These are phyloP conservation scores for Epiblema foenella DNA, from an alignment of 2,888 invertebrate species.

Conservation along the genomic window DNA sequence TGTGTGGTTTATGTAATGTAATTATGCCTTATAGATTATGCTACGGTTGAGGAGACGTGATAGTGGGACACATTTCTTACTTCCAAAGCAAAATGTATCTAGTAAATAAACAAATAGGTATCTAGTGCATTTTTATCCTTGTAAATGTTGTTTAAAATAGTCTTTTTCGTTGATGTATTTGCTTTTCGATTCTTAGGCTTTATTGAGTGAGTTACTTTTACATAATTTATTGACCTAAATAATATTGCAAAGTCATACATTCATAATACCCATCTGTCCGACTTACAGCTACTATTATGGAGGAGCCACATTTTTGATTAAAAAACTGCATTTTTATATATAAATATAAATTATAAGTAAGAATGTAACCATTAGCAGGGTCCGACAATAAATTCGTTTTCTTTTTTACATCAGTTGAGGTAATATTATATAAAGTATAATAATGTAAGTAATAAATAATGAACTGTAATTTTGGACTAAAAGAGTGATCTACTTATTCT, in stretches of 20 bases:
- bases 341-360: slow-evolving; percentile 15
- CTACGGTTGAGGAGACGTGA: background rate
- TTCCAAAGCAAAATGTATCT: background rate
- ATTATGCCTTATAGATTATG: background rate
- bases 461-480: slow-evolving; percentile 78
- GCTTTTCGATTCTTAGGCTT: background rate
- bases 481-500: slow-evolving; percentile 79
- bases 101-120: background rate
- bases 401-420: slow-evolving; percentile 32
- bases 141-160: slow-evolving; percentile 11
- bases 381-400: slow-evolving; percentile 37
- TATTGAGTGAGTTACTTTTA: background rate
- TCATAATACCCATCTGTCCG: slow-evolving; percentile 40
- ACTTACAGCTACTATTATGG: slow-evolving; percentile 27
- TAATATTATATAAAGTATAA: slow-evolving; percentile 46
- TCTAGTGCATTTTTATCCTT: slow-evolving; percentile 4
- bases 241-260: slow-evolving; percentile 34
- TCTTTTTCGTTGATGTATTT: background rate
- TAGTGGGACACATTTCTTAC: background rate
- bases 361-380: slow-evolving; percentile 35
- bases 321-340: slow-evolving; percentile 4
- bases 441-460: slow-evolving; percentile 80
- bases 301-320: background rate
- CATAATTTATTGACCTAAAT: slow-evolving; percentile 24
- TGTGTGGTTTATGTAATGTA: background rate